Evolutionary conservation across 92 coral and sea anemone genomes (phyloP).

Genomic region (Epizoanthus stellaris): DNA sequence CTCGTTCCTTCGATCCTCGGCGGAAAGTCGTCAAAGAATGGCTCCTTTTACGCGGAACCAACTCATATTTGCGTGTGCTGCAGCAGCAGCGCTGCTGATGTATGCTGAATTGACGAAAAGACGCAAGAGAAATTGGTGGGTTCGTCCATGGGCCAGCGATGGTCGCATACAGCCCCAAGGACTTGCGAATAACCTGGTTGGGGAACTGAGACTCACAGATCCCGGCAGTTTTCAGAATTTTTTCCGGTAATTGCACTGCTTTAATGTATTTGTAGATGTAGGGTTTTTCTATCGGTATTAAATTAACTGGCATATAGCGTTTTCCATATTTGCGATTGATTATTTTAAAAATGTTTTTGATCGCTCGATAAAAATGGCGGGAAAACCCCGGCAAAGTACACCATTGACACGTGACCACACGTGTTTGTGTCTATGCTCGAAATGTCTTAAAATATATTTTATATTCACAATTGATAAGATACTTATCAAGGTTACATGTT

Average conservation of each 20-base stretch:
- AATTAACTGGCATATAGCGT: no score
- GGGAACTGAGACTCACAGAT: conserved; percentile 51
- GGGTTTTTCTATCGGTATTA: background rate
- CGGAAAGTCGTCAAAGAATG: background rate
- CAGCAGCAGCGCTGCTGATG: no score
- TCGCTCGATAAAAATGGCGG: no score
- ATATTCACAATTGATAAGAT: no score
- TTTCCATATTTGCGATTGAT: no score
- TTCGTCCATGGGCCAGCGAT: conserved; percentile 56
- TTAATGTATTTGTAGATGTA: conserved; percentile 29
- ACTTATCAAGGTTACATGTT: no score
- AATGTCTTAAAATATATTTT: no score
- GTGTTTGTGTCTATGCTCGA: no score
- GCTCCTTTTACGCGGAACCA: conserved; percentile 2
- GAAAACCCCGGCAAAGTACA: no score
- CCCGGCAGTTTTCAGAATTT: conserved; percentile 57
- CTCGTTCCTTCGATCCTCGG: background rate
- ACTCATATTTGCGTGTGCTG: background rate
- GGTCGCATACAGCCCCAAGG: conserved; percentile 55
- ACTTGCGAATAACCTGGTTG: conserved; percentile 52
- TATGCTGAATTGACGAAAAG: no score
- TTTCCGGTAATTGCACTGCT: conserved; percentile 54
- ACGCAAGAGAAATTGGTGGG: conserved; percentile 62
- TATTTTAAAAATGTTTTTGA: no score
- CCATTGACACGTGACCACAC: no score